A percentile compares a stretch with the other conserved stretches of the same genome.
Evolutionary conservation across 2,888 invertebrate species (phyloP).

Genomic region (Ellobium chinense): DNA sequence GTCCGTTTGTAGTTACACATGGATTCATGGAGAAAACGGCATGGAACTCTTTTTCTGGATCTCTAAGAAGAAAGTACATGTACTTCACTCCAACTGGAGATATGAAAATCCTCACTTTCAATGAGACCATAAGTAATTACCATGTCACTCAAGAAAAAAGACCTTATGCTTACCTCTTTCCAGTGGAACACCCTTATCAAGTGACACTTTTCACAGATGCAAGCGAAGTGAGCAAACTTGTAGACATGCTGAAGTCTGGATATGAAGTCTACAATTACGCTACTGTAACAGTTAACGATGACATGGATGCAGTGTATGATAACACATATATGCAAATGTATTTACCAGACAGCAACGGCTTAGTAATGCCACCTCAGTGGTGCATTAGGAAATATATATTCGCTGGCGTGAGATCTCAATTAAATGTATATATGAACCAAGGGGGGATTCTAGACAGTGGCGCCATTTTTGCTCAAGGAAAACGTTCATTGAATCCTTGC

Average conservation of each 20-base stretch:
- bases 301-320: no score
- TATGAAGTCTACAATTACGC: background rate
- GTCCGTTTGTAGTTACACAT: background rate
- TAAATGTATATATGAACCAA: no score
- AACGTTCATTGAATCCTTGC: background rate
- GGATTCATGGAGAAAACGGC: background rate
- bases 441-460: no score
- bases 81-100: background rate
- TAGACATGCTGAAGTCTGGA: background rate
- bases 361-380: background rate
- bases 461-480: no score
- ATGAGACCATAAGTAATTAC: background rate
- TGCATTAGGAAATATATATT: background rate
- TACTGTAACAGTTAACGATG: no score
- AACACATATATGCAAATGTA: no score
- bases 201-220: background rate
- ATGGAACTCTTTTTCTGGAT: background rate
- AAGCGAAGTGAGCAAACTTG: background rate
- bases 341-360: no score
- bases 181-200: background rate
- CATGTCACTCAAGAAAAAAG: background rate
- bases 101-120: background rate
- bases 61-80: background rate
- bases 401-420: no score
- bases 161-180: background rate